Percentiles rank a stretch among this genome's conserved stretches.
Conservation (phyloP, 2,113 vertebrate genomes). For the Pluvianellus socialis region DNA sequence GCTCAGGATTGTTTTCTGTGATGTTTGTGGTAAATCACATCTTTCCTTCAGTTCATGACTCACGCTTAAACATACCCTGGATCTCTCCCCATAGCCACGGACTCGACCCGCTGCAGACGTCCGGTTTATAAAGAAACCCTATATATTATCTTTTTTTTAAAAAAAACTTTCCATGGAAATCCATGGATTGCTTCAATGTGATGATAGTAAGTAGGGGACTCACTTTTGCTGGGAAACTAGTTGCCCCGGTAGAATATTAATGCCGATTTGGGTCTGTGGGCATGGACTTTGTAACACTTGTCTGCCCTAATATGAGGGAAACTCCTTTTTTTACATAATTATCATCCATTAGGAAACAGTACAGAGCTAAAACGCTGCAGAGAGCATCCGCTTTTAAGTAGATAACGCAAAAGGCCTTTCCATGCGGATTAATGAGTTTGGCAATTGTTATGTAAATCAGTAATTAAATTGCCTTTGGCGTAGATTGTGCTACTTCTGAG, state of each 20-base stretch:
- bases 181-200: not conserved
- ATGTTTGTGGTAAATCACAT: not conserved
- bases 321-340: not conserved
- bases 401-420: not conserved
- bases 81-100: not conserved
- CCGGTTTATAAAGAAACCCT: not conserved
- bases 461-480: not conserved
- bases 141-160: not conserved
- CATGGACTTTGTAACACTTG: not conserved
- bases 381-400: not conserved
- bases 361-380: not conserved
- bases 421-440: not conserved
- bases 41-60: not conserved
- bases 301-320: not conserved
- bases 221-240: not conserved
- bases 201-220: not conserved
- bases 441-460: constrained; percentile 39
- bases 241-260: not conserved
- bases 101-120: not conserved
- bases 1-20: not conserved
- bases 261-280: not conserved
- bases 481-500: not conserved
- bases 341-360: not conserved
- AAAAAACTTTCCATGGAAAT: not conserved
- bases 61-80: not conserved